Base-by-base conservation (phyloP, 2,888 invertebrate species). In the Cryptophagus acutangulus region DNA sequence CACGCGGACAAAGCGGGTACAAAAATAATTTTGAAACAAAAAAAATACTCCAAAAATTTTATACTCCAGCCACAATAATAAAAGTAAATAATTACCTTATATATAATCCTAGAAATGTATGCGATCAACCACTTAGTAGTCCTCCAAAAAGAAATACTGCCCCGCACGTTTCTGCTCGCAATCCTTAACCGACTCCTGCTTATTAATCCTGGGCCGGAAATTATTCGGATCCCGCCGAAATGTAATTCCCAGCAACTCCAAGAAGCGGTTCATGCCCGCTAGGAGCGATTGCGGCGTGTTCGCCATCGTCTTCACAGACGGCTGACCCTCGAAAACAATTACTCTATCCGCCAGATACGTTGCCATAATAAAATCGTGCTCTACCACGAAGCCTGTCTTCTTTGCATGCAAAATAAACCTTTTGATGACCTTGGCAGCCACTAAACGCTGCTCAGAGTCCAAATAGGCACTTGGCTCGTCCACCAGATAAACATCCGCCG, bases 361-460 rank as follows among this genome's bases (percentile, higher is more conserved):
- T 10, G 97, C 97, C 99, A 99, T 99, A 53, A 99, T 99, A 70
- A 99, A 99, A 75, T 99, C 97, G 83, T 99, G 99, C 81, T 99
- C 99, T 1, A 99, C 99, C 10, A 99, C 88, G 69, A 99, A 99
- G 8, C 97, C 99, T 4, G 99, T 99, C 70, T 97, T 94, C 75
- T 99, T 99, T 0, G 99, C 95, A 63, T 99, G 99, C 29, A 99
- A 77, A 67, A 99, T 96, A 68, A 96, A 99, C 61, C 84, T 84
- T 67, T 15, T 68, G 64, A 43, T 38, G 62, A 99, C 97, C 78
- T 97, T 97, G 55, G 99, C 97, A 46, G 97, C 96, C 43, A 97
- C 93, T 38, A 99, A 77, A 93, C 99, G 99, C 73, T 99, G 99
- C 66, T 99, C 99, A 2, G 99, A 99, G 72, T 99, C 99, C 48